Evolutionary conservation across 2,113 vertebrate genomes (phyloP).

Genomic region (Anguilla japonica): DNA sequence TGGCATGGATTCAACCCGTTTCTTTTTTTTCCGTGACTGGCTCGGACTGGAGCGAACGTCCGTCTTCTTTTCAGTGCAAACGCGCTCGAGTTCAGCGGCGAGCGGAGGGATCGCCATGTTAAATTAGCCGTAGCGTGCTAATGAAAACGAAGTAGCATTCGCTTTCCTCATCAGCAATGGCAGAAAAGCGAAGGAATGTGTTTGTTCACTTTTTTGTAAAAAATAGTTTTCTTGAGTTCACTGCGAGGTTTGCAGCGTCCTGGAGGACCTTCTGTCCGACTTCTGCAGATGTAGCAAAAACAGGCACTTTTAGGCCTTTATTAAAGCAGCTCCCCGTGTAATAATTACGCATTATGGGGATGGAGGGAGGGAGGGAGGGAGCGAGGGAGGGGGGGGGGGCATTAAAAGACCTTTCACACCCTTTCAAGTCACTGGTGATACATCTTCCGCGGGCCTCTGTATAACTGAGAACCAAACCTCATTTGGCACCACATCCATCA

Average conservation of each 20-base stretch:
- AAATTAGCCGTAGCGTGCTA: no score
- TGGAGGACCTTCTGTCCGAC: neutral
- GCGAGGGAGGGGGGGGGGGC: slow-evolving; percentile 43
- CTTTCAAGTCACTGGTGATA: slow-evolving; percentile 77
- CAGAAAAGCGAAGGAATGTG: neutral
- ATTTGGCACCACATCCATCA: slow-evolving; percentile 89
- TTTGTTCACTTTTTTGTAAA: neutral
- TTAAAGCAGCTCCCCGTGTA: slow-evolving; percentile 63
- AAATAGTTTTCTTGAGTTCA: neutral
- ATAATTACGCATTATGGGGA: slow-evolving; percentile 61
- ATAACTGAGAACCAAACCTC: slow-evolving; percentile 88
- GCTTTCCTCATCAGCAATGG: neutral
- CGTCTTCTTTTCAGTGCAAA: no score
- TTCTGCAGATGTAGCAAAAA: neutral
- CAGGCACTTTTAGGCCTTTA: slow-evolving; percentile 52
- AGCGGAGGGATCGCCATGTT: no score
- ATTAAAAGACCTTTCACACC: slow-evolving; percentile 78
- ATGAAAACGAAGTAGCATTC: no score
- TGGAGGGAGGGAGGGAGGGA: slow-evolving; percentile 51
- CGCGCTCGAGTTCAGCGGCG: no score
- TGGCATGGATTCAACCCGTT: neutral
- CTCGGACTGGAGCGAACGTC: no score
- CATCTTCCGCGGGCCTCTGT: slow-evolving; percentile 80
- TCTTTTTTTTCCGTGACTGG: neutral
- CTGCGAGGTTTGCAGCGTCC: neutral